Evolutionary conservation across 2,113 vertebrate species (phyloP), one percentile per base, ranked within the genome.

Genomic region (Micronycteris hirsuta): DNA sequence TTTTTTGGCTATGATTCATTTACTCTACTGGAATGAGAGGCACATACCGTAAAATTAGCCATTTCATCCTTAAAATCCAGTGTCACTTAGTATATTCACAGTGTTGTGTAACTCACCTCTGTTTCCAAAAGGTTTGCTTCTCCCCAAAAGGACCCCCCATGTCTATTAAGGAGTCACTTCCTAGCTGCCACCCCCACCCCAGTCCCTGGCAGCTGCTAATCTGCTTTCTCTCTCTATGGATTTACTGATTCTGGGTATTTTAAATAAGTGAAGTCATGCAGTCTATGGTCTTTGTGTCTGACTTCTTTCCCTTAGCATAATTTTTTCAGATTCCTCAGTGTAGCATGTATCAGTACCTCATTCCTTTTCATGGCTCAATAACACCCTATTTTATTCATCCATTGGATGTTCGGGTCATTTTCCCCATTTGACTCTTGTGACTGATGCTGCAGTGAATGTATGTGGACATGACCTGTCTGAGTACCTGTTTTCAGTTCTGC

Each of bases 191-290:
- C 19, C 56, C n/a, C 31, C 6, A n/a, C 43, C 41, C 49, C 14
- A 15, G 7, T 5, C 28, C n/a, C 22, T 33, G 89, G 67, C n/a
- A 58, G 22, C 52, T 24, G 13, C 3, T 5, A 22, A 58, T 17
- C 41, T 19, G 5, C 49, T 73, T 56, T 49, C 47, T 76, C 38
- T 68, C 6, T 28, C 0, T 11, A 33, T 31, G 58, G 38, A 28
- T 73, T 31, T 4, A 0, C 3, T 7, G 28, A 3, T 49, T 15
- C 49, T 68, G 76, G 68, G 3, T 28, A 38, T n/a, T 80, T 73
- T 1, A 12, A 4, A 0, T 0, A 20, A 20, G 78, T n/a, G 33
- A 33, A 28, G 4, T 41, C 33, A 9, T 3, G 4, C 2, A 11
- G 2, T 2, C 2, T 5, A 4, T 20, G 56, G 49, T 28, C 76